These are phyloP conservation scores for Charaxes varanes DNA, from an alignment of 1,140 invertebrate species.

Conservation along the genomic window DNA sequence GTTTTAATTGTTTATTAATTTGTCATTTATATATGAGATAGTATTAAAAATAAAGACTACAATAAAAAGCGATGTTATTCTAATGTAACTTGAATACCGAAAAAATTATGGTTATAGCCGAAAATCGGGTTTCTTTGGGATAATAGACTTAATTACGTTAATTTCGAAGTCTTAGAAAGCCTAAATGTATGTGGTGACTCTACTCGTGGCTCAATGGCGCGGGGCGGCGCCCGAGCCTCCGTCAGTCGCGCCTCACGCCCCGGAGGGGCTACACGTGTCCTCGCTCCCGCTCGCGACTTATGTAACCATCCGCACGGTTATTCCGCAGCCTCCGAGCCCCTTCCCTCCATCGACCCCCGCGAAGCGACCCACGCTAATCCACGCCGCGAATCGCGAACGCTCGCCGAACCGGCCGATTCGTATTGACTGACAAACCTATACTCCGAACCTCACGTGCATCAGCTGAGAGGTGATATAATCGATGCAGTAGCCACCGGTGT, in stretches of 20 bases:
- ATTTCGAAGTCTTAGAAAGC: no score
- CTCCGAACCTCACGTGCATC: slow-evolving; percentile 37
- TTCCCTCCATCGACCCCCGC: slow-evolving; percentile 52
- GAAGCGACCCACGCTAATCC: slow-evolving; percentile 34
- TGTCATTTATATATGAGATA: no score
- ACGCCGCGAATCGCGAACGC: slow-evolving; percentile 32
- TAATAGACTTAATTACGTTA: no score
- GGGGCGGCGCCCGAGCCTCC: slow-evolving; percentile 52
- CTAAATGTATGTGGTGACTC: slow-evolving; percentile 1
- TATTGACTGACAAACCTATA: slow-evolving; percentile 38
- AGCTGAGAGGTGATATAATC: slow-evolving; percentile 70
- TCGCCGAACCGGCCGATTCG: slow-evolving; percentile 29
- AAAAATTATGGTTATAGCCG: no score
- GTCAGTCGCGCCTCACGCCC: slow-evolving; percentile 60
- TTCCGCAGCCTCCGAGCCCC: slow-evolving; percentile 59
- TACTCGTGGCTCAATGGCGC: slow-evolving; percentile 41
- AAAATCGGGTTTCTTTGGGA: no score
- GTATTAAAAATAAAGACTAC: no score
- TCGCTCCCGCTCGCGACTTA: slow-evolving; percentile 58
- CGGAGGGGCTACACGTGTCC: slow-evolving; percentile 62
- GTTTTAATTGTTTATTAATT: no score
- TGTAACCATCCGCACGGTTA: slow-evolving; percentile 68
- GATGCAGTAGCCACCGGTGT: slow-evolving; percentile 66
- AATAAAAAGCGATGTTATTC: no score
- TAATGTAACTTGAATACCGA: no score